Base-by-base conservation (phyloP, 23 tunicate species). In the Pegea sp. region DNA sequence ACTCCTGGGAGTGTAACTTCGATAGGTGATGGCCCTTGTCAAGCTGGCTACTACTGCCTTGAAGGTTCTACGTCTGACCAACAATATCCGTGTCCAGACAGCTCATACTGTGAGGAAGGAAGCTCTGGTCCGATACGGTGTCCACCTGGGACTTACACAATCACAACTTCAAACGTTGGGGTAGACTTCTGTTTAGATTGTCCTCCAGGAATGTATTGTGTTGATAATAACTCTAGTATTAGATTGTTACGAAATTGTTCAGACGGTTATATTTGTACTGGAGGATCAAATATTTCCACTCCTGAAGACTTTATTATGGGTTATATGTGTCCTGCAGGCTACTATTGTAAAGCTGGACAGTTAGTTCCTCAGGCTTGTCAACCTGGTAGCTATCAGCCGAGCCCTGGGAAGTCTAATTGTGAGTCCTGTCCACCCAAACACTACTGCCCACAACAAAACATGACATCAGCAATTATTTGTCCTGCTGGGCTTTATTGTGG, bases 291-390 rank as follows among this genome's bases (percentile, higher is more conserved):
- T 44, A 53, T 58, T 26, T 69, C 95, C 5, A 64, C 58, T 5
- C 95, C 95, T 0, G 63, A 28, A 25, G 61, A 63, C 33, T 31
- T 26, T 3, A 30, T 11, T 27, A 84, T 57, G 62, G 95, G 95
- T 5, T 84, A 74, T 44, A 48, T 33, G 11, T 87, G 96, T 42
- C 96, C 96, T 4, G 61, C 52, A 8, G 96, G 96, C 3, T 51
- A 56, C 48, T 16, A 13, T 26, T 87, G 96, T 42, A 52, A 48
- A 16, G 34, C 52, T 3, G 88, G 88, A 5, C 63, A 30, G 8
- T 29, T 62, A n/a, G 33, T 20, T 8, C 54, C 32, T 0, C 34
- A 19, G 19, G 59, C 31, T 1, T 87, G 96, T 43, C 21, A 30
- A 0, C 28, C 53, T 3, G 74, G 79, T 11, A 34, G 62, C 11